phyloP scores from a whole-genome alignment of 2,113 vertebrate genomes.

The Microtus oregoni region DNA sequence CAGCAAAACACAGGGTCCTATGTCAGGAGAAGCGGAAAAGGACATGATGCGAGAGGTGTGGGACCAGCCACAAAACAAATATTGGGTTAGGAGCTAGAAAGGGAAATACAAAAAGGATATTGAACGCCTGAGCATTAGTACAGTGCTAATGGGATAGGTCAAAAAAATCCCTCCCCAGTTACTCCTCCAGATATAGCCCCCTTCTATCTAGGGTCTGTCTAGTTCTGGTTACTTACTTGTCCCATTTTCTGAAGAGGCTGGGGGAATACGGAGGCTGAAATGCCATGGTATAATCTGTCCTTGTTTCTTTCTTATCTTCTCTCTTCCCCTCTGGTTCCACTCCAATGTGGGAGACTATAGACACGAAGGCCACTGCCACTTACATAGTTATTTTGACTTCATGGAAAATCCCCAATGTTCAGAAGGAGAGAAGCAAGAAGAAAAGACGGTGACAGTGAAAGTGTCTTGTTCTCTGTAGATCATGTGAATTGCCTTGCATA shows the following conservation, averaged over 20 bases:
- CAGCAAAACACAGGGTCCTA: slow-evolving; percentile 72
- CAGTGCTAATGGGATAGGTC: not conserved
- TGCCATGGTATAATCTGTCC: slow-evolving; percentile 83
- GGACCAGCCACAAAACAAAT: slow-evolving; percentile 73
- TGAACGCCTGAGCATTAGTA: slow-evolving; percentile 4
- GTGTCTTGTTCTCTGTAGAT: slow-evolving; percentile 74
- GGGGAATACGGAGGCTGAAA: slow-evolving; percentile 92
- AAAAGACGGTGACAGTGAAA: slow-evolving; percentile 67
- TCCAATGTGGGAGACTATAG: slow-evolving; percentile 33
- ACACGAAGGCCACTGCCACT: slow-evolving; percentile 62
- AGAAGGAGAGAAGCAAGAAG: slow-evolving; percentile 70
- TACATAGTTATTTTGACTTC: slow-evolving; percentile 64
- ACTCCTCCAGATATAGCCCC: not conserved
- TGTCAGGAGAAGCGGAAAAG: slow-evolving; percentile 74
- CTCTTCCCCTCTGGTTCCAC: slow-evolving; percentile 66
- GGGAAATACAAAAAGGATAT: slow-evolving; percentile 65
- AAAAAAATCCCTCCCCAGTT: slow-evolving; percentile 30
- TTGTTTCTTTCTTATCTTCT: slow-evolving; percentile 39
- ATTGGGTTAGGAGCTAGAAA: slow-evolving; percentile 64
- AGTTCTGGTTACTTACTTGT: slow-evolving; percentile 89
- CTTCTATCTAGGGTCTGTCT: slow-evolving; percentile 19
- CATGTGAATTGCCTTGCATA: slow-evolving; percentile 52
- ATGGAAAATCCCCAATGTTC: slow-evolving; percentile 80
- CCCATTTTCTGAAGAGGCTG: slow-evolving; percentile 92
- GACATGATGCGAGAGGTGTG: slow-evolving; percentile 50